Evolutionary conservation across 1,140 invertebrate species (phyloP).

Genomic region (Neodiprion lecontei): DNA sequence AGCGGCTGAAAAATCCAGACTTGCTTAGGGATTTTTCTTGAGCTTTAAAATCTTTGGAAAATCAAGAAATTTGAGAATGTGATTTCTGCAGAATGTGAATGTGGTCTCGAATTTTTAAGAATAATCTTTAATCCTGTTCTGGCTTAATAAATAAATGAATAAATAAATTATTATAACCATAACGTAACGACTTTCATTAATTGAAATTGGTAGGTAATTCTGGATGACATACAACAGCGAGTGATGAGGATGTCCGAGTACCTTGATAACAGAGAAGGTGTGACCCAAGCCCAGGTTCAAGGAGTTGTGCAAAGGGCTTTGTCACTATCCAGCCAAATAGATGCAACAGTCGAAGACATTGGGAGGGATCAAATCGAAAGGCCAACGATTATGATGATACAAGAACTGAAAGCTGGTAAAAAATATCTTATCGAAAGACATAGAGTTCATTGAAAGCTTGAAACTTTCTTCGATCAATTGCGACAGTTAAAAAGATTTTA

Average conservation of each 20-base stretch:
- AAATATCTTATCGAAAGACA: no score
- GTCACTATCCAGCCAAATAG: constrained; percentile 49
- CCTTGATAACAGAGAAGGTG: constrained; percentile 48
- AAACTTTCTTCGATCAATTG: no score
- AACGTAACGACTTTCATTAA: no score
- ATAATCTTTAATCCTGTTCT: constrained; percentile 9
- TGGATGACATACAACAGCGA: constrained; percentile 52
- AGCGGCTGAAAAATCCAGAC: no score
- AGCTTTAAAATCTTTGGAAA: not conserved
- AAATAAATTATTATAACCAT: no score
- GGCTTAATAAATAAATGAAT: no score
- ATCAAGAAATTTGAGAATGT: not conserved
- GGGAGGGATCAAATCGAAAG: constrained; percentile 53
- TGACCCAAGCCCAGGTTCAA: constrained; percentile 50
- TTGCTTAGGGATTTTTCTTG: no score
- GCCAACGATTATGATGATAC: constrained; percentile 51
- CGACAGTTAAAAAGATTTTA: not conserved
- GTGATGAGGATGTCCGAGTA: constrained; percentile 43
- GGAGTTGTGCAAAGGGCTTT: constrained; percentile 48
- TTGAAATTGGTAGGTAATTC: constrained; percentile 40
- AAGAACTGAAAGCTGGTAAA: constrained; percentile 56
- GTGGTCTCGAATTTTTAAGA: not conserved
- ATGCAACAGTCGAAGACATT: constrained; percentile 50
- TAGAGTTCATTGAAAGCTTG: no score
- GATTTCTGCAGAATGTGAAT: not conserved